phyloP scores from a whole-genome alignment of 2,113 vertebrate species.

The Anas platyrhynchos region DNA sequence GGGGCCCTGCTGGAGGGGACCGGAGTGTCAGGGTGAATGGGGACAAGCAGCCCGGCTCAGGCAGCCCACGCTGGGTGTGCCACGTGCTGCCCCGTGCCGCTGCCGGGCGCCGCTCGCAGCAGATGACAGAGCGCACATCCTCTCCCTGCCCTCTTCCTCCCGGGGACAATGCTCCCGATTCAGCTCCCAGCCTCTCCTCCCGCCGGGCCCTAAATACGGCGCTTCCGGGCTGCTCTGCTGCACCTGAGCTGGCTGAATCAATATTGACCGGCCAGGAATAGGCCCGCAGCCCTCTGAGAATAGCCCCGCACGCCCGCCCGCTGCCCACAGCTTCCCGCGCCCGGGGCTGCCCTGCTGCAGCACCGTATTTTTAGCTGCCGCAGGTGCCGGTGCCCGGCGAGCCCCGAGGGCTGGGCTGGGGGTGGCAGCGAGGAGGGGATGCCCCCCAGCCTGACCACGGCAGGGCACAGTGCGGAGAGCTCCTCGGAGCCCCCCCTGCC shows the following conservation, averaged over 20 bases:
- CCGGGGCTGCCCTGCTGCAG: constrained; percentile 40
- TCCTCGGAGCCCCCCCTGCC: not conserved
- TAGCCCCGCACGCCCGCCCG: constrained; percentile 36
- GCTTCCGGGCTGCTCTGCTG: constrained; percentile 25
- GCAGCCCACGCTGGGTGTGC: not conserved
- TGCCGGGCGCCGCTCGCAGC: not conserved
- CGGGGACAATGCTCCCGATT: constrained; percentile 15
- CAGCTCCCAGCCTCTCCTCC: constrained; percentile 5
- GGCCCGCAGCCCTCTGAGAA: constrained; percentile 60
- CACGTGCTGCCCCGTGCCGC: not conserved
- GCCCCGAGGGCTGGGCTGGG: not conserved
- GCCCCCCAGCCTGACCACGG: not conserved
- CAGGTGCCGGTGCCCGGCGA: not conserved
- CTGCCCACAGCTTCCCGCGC: constrained; percentile 60
- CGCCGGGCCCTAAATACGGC: constrained; percentile 37
- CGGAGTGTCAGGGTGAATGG: not conserved
- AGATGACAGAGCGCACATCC: constrained; percentile 58
- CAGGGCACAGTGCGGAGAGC: not conserved
- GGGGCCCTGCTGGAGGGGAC: not conserved
- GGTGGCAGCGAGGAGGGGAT: not conserved
- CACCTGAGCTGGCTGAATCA: constrained; percentile 71
- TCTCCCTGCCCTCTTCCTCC: constrained; percentile 66
- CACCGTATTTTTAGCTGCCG: not conserved
- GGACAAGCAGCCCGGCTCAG: not conserved
- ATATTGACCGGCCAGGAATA: constrained; percentile 75